Evolutionary conservation across 2,888 invertebrate genomes (phyloP), one percentile per base, ranked within the genome.

Genomic region (Mesoligia furuncula): DNA sequence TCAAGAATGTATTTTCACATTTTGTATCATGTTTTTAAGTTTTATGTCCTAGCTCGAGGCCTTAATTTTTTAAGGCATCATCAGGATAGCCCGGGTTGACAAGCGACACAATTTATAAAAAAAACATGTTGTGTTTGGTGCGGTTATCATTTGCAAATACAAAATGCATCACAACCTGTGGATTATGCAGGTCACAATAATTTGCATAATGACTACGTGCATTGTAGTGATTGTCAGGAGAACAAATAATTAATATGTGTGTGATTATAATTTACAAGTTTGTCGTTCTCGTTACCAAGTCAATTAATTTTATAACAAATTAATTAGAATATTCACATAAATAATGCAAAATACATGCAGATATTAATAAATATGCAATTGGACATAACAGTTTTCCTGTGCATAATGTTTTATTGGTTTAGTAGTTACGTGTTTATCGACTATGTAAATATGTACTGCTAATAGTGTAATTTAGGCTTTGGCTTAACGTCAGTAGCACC

Each of bases 171-270:
- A 65, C 48, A 20, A 31, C 62, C 20, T 27, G 24, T 20, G n/a
- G 17, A 48, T 68, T 48, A 64, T 15, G 75, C 54, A 48, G 24
- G 31, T 20, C 15, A 36, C 15, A 62, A 9, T 62, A 80, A 74
- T 62, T 64, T 45, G 8, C 61, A 64, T 31, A 15, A 2, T 24
- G 42, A 15, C 51, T 61, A 66, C 51, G 24, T 59, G 36, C 15
- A 68, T 24, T 15, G 45, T 31, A 48, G 31, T 48, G 42, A 57
- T 42, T 64, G 13, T 36, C 24, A 48, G 54, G 24, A 27, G 31
- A 75, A 57, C 61, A 71, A 42, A 20, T 17, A 61, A 17, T 68
- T 48, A 48, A 39, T 36, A 61, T 39, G 11, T 51, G 65, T 15
- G 65, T 36, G 9, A 54, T 57, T 67, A 62, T n/a, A 48, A 75